Base-by-base conservation (phyloP, 2,797 vertebrate genomes). In the Okamejei kenojei region DNA sequence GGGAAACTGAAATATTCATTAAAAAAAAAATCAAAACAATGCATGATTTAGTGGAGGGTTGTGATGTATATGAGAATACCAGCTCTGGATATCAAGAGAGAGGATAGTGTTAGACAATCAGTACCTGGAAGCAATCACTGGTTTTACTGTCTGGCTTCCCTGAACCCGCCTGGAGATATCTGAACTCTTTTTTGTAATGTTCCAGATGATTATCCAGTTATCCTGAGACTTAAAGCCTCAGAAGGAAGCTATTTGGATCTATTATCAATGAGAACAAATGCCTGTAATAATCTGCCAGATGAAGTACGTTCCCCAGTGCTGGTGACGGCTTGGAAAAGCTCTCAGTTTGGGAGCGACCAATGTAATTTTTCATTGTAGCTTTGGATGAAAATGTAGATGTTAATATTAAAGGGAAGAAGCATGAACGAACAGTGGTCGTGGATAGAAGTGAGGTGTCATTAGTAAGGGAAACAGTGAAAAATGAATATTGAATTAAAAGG, bases 141-240 rank as follows among this genome's bases (percentile, higher is more conserved):
- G 63, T 1, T n/a, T 65, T n/a, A 15, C 61, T 88, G 58, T 32
- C 82, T 86, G 58, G 29, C 54, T 26, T 15, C 63, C 82, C 32
- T 8, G 61, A 86, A 61, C 61, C 58, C 65, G 82, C 82, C 82
- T 86, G 15, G 63, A 86, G 61, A 86, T 86, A 86, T 86, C 63
- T 86, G 82, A n/a, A 86, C 54, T 61, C 82, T 58, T 61, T 58
- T 61, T n/a, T n/a, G 0, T 2, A 61, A 61, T 32, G 13, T 86
- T 86, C 29, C 82, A 65, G 54, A 86, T 63, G 82, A 63, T n/a
- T 84, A n/a, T 23, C n/a, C 58, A 63, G 82, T 86, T 86, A n/a
- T 63, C 0, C 82, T 32, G 82, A 65, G 29, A 86, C 82, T 15
- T n/a, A 38, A 63, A 86, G 19, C 61, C 13, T 65, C 29, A 86